phyloP scores from a whole-genome alignment of 2,797 vertebrate genomes.

The Takifugu rubripes region DNA sequence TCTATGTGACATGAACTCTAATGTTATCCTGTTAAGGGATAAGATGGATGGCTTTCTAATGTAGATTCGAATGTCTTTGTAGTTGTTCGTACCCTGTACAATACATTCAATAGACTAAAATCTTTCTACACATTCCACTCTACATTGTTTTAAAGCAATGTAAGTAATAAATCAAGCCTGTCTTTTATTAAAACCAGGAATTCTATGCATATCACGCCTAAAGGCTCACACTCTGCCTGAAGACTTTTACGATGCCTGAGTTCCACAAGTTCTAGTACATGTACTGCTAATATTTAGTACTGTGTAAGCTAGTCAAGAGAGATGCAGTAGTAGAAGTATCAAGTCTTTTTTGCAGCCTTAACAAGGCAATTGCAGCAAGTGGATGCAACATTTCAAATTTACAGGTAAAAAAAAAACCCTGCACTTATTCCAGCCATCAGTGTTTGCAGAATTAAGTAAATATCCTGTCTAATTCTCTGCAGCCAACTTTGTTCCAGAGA shows the following conservation, averaged over 20 bases:
- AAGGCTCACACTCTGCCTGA: conserved; percentile 26
- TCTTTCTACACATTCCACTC: no score
- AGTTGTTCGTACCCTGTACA: conserved; percentile 17
- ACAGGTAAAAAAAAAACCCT: conserved; percentile 19
- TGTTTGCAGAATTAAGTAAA: conserved; percentile 18
- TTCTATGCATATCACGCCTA: conserved; percentile 11
- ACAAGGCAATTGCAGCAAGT: conserved; percentile 51
- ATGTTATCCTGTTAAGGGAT: background rate
- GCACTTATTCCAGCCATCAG: conserved; percentile 12
- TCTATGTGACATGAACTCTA: no score
- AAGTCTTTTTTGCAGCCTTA: conserved; percentile 40
- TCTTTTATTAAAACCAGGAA: conserved; percentile 9
- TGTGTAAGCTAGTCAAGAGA: conserved; percentile 23
- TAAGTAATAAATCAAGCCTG: conserved; percentile 17
- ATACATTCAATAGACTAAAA: conserved; percentile 45
- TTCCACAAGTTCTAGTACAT: conserved; percentile 15
- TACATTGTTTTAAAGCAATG: no score
- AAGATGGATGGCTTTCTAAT: conserved; percentile 3
- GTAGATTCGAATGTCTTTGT: conserved; percentile 1
- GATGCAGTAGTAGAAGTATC: conserved; percentile 15
- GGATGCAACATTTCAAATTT: conserved; percentile 26
- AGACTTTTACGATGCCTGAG: conserved; percentile 37
- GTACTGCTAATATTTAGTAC: conserved; percentile 17
- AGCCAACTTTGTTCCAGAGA: conserved; percentile 7
- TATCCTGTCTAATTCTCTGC: conserved; percentile 26